Evolutionary conservation across 1,140 invertebrate genomes (phyloP), one percentile per base, ranked within the genome.

Genomic region (Matsumurasca onukii): DNA sequence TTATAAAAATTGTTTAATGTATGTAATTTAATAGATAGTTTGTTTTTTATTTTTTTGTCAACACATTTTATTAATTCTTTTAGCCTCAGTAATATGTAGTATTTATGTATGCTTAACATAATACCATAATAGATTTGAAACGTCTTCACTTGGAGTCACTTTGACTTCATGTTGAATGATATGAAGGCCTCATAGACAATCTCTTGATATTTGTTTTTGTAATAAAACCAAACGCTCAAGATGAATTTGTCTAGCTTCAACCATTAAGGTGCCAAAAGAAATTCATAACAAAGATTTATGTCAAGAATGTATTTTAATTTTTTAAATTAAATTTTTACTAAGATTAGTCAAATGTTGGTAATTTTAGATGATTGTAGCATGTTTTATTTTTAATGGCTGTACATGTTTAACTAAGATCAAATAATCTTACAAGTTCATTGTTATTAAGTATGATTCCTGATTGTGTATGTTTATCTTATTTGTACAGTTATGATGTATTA

Each of bases 401-500:
- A n/a, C n/a, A n/a, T n/a, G n/a, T n/a, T n/a, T n/a, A n/a, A n/a
- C n/a, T n/a, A n/a, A n/a, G n/a, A n/a, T n/a, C n/a, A n/a, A n/a
- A n/a, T n/a, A n/a, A n/a, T n/a, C n/a, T n/a, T n/a, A n/a, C n/a
- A n/a, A n/a, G n/a, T n/a, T n/a, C n/a, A n/a, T n/a, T n/a, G n/a
- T n/a, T 27, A 3, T 17, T 27, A 17, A 25, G 29, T 1, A 59
- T 55, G 22, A 55, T 5, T 59, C 22, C 29, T 25, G 55, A 3
- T 15, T 12, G 22, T 39, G 22, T 65, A 48, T 65, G 24, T 65
- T 27, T 13, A 65, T 65, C 39, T 39, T 63, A 63, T 39, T 63
- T 63, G 34, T 63, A 63, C 48, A 65, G 20, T 20, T 65, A 29
- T 59, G 24, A 25, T 65, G 62, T 65, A 65, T 34, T 65, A 65